Conservation (phyloP, 2,888 invertebrate species). For the Coenonympha arcania region DNA sequence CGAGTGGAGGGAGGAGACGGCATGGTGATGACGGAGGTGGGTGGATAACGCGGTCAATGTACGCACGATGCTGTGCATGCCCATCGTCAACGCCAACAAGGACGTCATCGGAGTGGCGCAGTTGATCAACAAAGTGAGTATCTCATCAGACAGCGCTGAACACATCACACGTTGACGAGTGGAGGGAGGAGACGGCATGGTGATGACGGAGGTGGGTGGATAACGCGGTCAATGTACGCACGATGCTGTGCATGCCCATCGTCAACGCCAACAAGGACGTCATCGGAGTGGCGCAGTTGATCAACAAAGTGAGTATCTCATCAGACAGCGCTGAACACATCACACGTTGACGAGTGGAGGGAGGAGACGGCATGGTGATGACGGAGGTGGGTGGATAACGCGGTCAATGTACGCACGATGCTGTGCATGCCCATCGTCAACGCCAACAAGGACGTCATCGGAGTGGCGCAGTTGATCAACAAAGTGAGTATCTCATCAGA, state of each 20-base stretch:
- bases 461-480: constrained; percentile 93
- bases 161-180: too few relatives aligned
- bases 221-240: constrained; percentile 81
- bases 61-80: constrained; percentile 91
- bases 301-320: constrained; percentile 82
- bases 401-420: constrained; percentile 82
- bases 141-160: too few relatives aligned
- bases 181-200: constrained; percentile 48
- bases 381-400: constrained; percentile 77
- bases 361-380: constrained; percentile 44
- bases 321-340: too few relatives aligned
- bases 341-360: too few relatives aligned
- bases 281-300: constrained; percentile 93
- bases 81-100: constrained; percentile 91
- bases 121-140: constrained; percentile 86
- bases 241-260: constrained; percentile 94
- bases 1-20: constrained; percentile 57
- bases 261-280: constrained; percentile 90
- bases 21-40: constrained; percentile 68
- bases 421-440: constrained; percentile 95
- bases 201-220: constrained; percentile 74
- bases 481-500: constrained; percentile 78
- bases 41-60: constrained; percentile 79
- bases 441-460: constrained; percentile 90
- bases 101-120: constrained; percentile 93